Evolutionary conservation across 2,888 invertebrate genomes (phyloP).

Genomic region (Dynastes hyllus): DNA sequence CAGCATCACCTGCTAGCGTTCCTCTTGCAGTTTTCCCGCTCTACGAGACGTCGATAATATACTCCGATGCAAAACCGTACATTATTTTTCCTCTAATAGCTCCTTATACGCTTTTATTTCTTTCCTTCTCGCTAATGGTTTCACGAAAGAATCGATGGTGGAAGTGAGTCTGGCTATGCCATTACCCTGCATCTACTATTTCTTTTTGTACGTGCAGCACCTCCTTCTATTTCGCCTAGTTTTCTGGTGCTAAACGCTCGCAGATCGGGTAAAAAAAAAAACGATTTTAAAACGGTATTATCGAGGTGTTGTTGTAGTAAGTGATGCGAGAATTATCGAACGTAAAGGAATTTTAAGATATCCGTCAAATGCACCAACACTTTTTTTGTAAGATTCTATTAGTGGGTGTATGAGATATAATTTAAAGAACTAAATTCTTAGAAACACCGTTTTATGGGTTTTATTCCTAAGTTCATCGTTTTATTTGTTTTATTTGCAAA

Average conservation of each 20-base stretch:
- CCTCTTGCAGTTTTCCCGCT: no score
- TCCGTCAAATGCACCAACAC: background rate
- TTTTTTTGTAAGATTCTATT: no score
- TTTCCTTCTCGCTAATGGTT: slow-evolving; percentile 60
- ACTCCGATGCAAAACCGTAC: slow-evolving; percentile 56
- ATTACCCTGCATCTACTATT: background rate
- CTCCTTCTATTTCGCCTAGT: background rate
- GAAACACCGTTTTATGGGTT: no score
- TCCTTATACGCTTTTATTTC: slow-evolving; percentile 60
- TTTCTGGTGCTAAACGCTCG: background rate
- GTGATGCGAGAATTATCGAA: slow-evolving; percentile 22
- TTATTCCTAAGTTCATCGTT: no score
- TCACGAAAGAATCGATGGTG: slow-evolving; percentile 47
- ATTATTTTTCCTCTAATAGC: slow-evolving; percentile 60
- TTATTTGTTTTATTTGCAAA: no score
- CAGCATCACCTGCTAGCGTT: no score
- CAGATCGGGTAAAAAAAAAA: background rate
- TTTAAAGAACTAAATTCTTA: no score
- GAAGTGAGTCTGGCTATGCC: slow-evolving; percentile 13
- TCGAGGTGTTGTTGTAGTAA: background rate
- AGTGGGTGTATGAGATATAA: no score
- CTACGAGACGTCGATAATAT: slow-evolving; percentile 48
- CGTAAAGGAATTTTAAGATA: background rate
- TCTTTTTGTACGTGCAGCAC: background rate
- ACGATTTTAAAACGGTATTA: background rate